Percentiles rank a stretch among this genome's conserved stretches.
Conservation (phyloP, 1,140 invertebrate species). For the Rhagoletis pomonella region DNA sequence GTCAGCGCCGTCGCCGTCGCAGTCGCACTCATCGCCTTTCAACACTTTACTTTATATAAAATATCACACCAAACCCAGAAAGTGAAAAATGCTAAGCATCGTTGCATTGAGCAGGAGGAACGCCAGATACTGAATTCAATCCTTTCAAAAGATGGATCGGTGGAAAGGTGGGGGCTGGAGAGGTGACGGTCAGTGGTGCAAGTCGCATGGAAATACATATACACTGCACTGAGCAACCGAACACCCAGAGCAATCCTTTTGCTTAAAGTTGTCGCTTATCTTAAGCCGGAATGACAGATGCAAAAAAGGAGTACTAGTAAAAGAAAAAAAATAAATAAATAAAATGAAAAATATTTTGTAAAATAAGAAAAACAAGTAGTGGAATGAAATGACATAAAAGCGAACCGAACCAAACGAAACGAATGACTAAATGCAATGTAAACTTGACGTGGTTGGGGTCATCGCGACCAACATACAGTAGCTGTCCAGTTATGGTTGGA, state of each 20-base stretch:
- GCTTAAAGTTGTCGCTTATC: slow-evolving; percentile 63
- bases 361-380: slow-evolving; percentile 21
- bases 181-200: neutral
- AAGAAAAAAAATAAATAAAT: slow-evolving; percentile 53
- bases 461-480: neutral
- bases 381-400: slow-evolving; percentile 48
- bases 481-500: neutral
- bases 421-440: slow-evolving; percentile 59
- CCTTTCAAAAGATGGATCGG: slow-evolving; percentile 17
- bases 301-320: slow-evolving; percentile 46
- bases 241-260: slow-evolving; percentile 49
- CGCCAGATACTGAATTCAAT: slow-evolving; percentile 7
- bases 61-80: slow-evolving; percentile 59
- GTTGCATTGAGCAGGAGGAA: neutral
- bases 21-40: slow-evolving; percentile 15
- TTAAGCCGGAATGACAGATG: slow-evolving; percentile 67
- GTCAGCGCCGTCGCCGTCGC: neutral
- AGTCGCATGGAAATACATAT: neutral
- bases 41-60: slow-evolving; percentile 64
- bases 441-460: slow-evolving; percentile 56
- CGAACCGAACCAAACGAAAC: slow-evolving; percentile 58
- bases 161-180: neutral
- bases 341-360: slow-evolving; percentile 7
- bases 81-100: slow-evolving; percentile 15
- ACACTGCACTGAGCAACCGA: neutral